phyloP scores from a whole-genome alignment of 92 coral and sea anemone species.

The Epizoanthus illoricatus region DNA sequence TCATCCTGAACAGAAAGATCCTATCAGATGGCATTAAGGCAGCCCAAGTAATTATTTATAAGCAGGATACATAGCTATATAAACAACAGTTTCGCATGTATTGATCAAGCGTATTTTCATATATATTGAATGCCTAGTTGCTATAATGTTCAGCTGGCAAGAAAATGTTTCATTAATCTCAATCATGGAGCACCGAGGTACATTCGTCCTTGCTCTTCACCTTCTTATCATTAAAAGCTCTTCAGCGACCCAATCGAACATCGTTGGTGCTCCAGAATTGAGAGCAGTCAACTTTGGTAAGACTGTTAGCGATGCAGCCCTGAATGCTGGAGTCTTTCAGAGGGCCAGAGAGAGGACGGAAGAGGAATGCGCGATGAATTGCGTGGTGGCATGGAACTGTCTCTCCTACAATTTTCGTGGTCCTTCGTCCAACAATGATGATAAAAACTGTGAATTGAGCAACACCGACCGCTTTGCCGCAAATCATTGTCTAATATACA shows the following conservation, averaged over 20 bases:
- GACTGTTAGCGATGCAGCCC: not conserved
- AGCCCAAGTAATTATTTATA: too few species aligned
- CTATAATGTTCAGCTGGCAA: too few species aligned
- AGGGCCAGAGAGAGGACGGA: not conserved
- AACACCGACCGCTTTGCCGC: not conserved
- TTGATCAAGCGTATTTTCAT: too few species aligned
- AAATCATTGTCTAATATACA: not conserved
- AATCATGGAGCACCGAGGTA: not conserved
- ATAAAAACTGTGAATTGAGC: constrained; percentile 12
- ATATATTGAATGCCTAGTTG: too few species aligned
- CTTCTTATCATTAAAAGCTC: not conserved
- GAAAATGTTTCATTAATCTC: too few species aligned
- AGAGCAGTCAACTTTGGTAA: constrained; percentile 27
- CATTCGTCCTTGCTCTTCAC: not conserved
- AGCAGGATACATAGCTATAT: too few species aligned
- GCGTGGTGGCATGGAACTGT: constrained; percentile 17
- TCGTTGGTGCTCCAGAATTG: not conserved
- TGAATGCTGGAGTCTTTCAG: constrained; percentile 20
- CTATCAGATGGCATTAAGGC: too few species aligned
- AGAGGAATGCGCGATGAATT: not conserved
- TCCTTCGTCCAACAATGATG: not conserved
- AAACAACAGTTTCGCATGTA: too few species aligned
- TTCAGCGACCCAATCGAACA: not conserved
- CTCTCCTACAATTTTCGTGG: constrained; percentile 9
- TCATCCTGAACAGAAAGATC: too few species aligned